A percentile compares a stretch with the other conserved stretches of the same genome.
Evolutionary conservation across 1,140 invertebrate species (phyloP).

Genomic region (Formica selysi): DNA sequence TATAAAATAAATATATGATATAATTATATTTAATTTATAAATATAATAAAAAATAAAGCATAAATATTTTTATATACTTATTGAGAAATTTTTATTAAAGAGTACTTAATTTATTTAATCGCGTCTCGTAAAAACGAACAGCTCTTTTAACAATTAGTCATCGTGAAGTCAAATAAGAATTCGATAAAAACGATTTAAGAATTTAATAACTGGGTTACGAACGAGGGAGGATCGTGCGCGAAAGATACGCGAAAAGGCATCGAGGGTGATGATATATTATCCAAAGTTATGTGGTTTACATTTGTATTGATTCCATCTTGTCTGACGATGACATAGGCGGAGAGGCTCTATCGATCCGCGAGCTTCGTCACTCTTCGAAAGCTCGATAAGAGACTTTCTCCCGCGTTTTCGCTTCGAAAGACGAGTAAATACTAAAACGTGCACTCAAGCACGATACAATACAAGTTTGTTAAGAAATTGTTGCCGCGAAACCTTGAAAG

Average conservation of each 20-base stretch:
- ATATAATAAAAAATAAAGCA: neutral
- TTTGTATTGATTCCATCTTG: constrained; percentile 21
- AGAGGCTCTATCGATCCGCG: neutral
- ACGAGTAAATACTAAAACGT: neutral
- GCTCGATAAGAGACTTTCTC: neutral
- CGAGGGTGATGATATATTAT: neutral
- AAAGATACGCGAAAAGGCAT: neutral
- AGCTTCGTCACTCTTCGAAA: neutral
- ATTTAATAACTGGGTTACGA: constrained; percentile 10
- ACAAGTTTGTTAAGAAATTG: neutral
- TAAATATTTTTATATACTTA: neutral
- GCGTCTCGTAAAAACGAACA: neutral
- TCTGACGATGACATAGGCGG: neutral
- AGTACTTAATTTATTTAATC: constrained; percentile 1
- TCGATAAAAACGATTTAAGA: neutral
- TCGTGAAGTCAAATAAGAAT: neutral
- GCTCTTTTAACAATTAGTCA: neutral
- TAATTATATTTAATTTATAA: neutral
- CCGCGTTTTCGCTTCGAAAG: neutral
- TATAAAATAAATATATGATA: neutral
- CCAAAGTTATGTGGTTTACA: constrained; percentile 15
- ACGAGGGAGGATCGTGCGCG: neutral
- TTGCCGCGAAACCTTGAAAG: neutral
- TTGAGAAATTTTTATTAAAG: neutral
- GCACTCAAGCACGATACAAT: neutral